Percentiles rank a stretch among this genome's conserved stretches.
phyloP scores from a whole-genome alignment of 2,888 invertebrate species.

The Tetheella fluctuosa region DNA sequence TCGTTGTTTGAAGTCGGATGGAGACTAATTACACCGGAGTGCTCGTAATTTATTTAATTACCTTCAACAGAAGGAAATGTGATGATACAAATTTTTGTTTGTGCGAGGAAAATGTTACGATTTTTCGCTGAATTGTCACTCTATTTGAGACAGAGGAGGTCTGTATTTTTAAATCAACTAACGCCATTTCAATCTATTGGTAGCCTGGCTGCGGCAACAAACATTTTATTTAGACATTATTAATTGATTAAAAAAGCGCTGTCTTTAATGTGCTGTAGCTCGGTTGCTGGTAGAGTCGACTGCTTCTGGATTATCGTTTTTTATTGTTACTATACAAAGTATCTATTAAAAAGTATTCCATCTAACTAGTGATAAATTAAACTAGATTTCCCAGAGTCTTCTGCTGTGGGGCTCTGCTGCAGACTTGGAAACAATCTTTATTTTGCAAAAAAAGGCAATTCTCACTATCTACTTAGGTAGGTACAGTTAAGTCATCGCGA shows the following conservation, averaged over 20 bases:
- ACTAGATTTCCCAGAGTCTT: too few relatives aligned
- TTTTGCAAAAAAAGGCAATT: too few relatives aligned
- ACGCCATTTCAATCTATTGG: too few relatives aligned
- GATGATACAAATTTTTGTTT: constrained; percentile 5
- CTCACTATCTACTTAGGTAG: too few relatives aligned
- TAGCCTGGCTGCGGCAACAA: background rate
- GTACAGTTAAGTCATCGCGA: too few relatives aligned
- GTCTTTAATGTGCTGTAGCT: background rate
- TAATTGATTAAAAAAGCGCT: background rate
- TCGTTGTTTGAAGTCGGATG: constrained; percentile 26
- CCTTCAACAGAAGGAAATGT: constrained; percentile 22
- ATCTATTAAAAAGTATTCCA: too few relatives aligned
- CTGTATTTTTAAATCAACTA: background rate
- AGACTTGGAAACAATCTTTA: too few relatives aligned
- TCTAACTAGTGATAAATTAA: too few relatives aligned
- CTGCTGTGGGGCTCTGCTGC: too few relatives aligned
- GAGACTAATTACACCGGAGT: constrained; percentile 22
- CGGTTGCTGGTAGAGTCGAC: too few relatives aligned
- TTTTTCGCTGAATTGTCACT: background rate
- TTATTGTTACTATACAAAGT: too few relatives aligned
- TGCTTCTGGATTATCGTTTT: background rate
- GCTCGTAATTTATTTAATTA: constrained; percentile 39
- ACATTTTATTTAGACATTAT: background rate
- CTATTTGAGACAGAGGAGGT: background rate
- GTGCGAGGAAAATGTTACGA: background rate